A percentile compares a stretch with the other conserved stretches of the same genome.
These are phyloP conservation scores for Naso thynnoides DNA, from an alignment of 2,797 vertebrate species.

Conservation along the genomic window DNA sequence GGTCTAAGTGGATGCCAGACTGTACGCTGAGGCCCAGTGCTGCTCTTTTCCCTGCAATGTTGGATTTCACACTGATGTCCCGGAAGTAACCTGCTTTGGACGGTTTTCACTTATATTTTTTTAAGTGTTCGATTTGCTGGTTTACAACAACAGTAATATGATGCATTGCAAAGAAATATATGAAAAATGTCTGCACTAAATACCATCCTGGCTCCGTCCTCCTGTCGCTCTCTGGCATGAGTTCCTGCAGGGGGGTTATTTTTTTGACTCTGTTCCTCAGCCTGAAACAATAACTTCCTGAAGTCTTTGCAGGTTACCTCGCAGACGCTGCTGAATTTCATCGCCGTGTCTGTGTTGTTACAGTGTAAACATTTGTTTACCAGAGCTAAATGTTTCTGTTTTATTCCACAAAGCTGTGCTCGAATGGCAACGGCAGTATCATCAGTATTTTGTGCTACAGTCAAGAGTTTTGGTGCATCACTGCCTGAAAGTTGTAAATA, in stretches of 20 bases:
- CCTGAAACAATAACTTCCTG: no score
- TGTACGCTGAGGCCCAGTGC: constrained; percentile 40
- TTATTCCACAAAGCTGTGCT: neutral
- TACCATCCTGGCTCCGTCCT: neutral
- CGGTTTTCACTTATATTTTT: constrained; percentile 18
- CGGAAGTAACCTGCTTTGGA: constrained; percentile 5
- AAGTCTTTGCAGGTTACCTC: no score
- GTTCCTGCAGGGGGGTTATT: no score
- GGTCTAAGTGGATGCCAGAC: constrained; percentile 56
- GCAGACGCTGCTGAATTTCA: constrained; percentile 10
- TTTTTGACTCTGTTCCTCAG: no score
- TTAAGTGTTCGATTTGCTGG: neutral
- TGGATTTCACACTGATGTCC: constrained; percentile 20
- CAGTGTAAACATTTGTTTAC: neutral
- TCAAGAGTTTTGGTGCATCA: neutral
- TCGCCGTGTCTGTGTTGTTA: constrained; percentile 1
- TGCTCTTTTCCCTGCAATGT: constrained; percentile 10
- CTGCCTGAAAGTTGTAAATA: neutral
- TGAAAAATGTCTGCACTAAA: neutral
- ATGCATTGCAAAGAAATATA: no score
- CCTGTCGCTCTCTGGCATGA: neutral
- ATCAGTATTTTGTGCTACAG: neutral
- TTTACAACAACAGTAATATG: no score
- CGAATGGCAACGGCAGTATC: neutral
- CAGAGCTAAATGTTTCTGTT: neutral